Percentiles rank a stretch among this genome's conserved stretches.
Evolutionary conservation across 1,140 invertebrate genomes (phyloP).

Genomic region (Macrocentrus cingulum): DNA sequence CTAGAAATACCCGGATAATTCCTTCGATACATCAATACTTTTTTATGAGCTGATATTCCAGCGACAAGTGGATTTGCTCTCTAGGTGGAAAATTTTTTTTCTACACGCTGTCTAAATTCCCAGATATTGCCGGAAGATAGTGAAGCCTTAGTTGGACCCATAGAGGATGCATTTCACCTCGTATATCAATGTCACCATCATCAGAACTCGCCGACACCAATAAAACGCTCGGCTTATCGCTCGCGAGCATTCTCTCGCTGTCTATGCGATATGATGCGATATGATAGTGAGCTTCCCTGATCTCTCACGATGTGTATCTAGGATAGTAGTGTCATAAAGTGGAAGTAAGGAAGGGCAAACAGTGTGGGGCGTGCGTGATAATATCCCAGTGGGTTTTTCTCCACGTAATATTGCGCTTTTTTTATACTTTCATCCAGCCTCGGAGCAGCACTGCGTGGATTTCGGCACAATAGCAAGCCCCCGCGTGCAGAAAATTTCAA

Average conservation of each 20-base stretch:
- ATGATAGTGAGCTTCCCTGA: neutral
- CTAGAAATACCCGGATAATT: neutral
- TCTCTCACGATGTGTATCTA: constrained; percentile 37
- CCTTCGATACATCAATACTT: too few species aligned
- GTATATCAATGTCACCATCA: constrained; percentile 8
- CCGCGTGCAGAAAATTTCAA: too few species aligned
- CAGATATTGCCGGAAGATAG: neutral
- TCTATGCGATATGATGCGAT: neutral
- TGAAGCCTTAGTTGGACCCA: neutral
- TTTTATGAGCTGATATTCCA: too few species aligned
- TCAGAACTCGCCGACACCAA: constrained; percentile 33
- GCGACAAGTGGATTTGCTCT: too few species aligned
- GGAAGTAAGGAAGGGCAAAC: constrained; percentile 35
- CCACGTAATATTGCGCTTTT: constrained; percentile 26
- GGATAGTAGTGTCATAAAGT: constrained; percentile 38
- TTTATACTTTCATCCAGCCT: neutral
- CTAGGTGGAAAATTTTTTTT: too few species aligned
- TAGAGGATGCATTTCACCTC: neutral
- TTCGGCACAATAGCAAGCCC: too few species aligned
- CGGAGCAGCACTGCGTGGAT: too few species aligned
- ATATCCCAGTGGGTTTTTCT: constrained; percentile 30
- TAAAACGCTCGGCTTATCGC: constrained; percentile 40
- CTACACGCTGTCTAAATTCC: neutral
- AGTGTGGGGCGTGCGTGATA: constrained; percentile 23
- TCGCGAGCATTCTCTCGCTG: constrained; percentile 35